These are phyloP conservation scores for Kuschelorhynchus macadamiae DNA, from an alignment of 2,888 invertebrate genomes.

Conservation along the genomic window DNA sequence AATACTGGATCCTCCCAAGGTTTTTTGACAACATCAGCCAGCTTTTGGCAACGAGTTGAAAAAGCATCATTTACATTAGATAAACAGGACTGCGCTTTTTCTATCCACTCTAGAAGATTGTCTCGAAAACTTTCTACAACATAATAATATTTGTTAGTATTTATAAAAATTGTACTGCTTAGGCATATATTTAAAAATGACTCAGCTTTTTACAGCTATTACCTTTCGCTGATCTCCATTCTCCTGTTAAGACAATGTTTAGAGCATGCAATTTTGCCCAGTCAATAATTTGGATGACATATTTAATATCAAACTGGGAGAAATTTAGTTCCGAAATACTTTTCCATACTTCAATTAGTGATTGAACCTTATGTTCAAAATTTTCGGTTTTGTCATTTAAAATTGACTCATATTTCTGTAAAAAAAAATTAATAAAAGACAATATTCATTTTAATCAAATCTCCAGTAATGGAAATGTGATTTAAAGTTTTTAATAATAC, in stretches of 20 bases:
- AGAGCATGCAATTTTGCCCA: slow-evolving; percentile 67
- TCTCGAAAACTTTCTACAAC: slow-evolving; percentile 49
- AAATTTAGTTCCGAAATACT: slow-evolving; percentile 60
- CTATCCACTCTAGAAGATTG: slow-evolving; percentile 58
- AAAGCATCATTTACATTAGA: slow-evolving; percentile 62
- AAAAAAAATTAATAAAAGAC: slow-evolving; percentile 45
- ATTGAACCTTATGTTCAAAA: slow-evolving; percentile 62
- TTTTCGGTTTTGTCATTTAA: slow-evolving; percentile 63
- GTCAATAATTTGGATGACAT: slow-evolving; percentile 65
- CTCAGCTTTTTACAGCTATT: too few species aligned
- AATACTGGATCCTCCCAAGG: slow-evolving; percentile 66
- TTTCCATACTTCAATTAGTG: slow-evolving; percentile 64
- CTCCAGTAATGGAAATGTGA: too few species aligned
- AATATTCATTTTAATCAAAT: not conserved
- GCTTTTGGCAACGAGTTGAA: slow-evolving; percentile 64
- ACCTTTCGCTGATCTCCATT: slow-evolving; percentile 66
- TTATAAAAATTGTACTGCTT: not conserved
- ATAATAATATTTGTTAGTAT: not conserved
- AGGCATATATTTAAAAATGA: slow-evolving; percentile 5
- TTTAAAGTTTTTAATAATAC: too few species aligned
- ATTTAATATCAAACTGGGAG: slow-evolving; percentile 60
- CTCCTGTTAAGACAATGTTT: slow-evolving; percentile 65
- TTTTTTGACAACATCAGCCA: slow-evolving; percentile 65
- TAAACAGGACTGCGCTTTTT: slow-evolving; percentile 62
- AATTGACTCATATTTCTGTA: slow-evolving; percentile 64